phyloP scores from a whole-genome alignment of 2,797 vertebrate species.

The Malurus splendens region DNA sequence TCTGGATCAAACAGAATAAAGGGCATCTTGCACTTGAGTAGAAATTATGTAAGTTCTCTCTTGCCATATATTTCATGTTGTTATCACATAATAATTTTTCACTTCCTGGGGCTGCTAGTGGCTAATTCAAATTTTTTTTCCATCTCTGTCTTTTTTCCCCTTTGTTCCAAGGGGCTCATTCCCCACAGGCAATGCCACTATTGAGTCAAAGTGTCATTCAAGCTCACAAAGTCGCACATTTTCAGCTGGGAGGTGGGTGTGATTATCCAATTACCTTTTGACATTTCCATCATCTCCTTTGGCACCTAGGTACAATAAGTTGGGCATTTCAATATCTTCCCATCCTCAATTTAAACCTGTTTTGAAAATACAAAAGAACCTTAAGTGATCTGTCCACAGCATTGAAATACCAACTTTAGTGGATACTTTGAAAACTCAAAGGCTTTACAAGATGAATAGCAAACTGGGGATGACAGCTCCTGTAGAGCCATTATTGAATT shows the following conservation, averaged over 20 bases:
- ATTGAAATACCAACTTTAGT: slow-evolving; percentile 81
- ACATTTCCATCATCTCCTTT: slow-evolving; percentile 44
- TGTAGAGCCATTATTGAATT: slow-evolving; percentile 95
- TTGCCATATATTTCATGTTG: neutral
- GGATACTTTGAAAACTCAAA: slow-evolving; percentile 90
- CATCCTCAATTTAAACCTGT: slow-evolving; percentile 67
- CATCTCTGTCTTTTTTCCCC: neutral
- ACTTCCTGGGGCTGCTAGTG: neutral
- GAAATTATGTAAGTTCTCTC: neutral
- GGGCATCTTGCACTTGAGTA: neutral
- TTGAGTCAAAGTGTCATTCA: neutral
- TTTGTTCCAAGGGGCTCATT: slow-evolving; percentile 5
- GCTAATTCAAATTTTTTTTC: neutral
- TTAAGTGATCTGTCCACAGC: slow-evolving; percentile 69
- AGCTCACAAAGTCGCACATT: neutral
- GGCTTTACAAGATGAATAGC: slow-evolving; percentile 94
- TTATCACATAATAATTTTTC: slow-evolving; percentile 7
- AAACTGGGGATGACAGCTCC: slow-evolving; percentile 94
- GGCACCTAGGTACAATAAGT: slow-evolving; percentile 51
- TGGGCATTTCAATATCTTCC: slow-evolving; percentile 60
- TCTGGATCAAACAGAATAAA: neutral
- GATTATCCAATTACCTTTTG: slow-evolving; percentile 55
- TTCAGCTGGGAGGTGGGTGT: slow-evolving; percentile 10
- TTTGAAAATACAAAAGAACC: slow-evolving; percentile 73
- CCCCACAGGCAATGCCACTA: neutral